Evolutionary conservation across 2,113 vertebrate species (phyloP).

Genomic region (Sisor rabdophorus): DNA sequence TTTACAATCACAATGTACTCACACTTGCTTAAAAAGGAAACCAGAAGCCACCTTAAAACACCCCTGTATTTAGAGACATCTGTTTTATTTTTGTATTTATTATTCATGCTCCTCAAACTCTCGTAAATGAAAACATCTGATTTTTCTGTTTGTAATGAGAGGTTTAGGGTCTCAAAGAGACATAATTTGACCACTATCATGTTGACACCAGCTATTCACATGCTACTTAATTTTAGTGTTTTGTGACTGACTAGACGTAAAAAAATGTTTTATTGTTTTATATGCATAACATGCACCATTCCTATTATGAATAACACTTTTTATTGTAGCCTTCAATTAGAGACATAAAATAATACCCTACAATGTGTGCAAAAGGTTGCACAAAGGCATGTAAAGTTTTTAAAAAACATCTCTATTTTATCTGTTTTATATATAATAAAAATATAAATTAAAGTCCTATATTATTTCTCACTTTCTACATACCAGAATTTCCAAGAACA

Average conservation of each 20-base stretch:
- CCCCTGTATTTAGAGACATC: not conserved
- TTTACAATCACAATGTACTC: not conserved
- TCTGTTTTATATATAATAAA: not conserved
- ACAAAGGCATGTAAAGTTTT: slow-evolving; percentile 38
- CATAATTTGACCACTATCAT: slow-evolving; percentile 21
- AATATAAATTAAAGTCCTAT: not conserved
- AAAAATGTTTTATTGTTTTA: slow-evolving; percentile 7
- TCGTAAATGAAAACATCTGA: slow-evolving; percentile 43
- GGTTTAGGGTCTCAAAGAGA: slow-evolving; percentile 19
- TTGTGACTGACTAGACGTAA: not conserved
- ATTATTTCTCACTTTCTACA: not conserved
- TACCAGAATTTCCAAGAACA: slow-evolving; percentile 89
- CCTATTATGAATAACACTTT: slow-evolving; percentile 31
- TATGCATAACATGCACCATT: slow-evolving; percentile 28
- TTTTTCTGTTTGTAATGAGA: slow-evolving; percentile 19
- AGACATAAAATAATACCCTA: not conserved
- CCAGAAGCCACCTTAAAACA: not conserved
- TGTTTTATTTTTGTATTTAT: slow-evolving; percentile 20
- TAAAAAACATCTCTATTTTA: slow-evolving; percentile 22
- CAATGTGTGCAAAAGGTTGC: slow-evolving; percentile 3
- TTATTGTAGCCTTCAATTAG: slow-evolving; percentile 22
- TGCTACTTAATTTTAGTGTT: slow-evolving; percentile 16
- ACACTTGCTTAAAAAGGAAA: not conserved
- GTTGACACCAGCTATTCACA: slow-evolving; percentile 36
- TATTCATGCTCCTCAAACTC: slow-evolving; percentile 27